Percentiles rank a stretch among this genome's conserved stretches.
phyloP scores from a whole-genome alignment of 2,113 vertebrate species.

The Muntiacus reevesi region DNA sequence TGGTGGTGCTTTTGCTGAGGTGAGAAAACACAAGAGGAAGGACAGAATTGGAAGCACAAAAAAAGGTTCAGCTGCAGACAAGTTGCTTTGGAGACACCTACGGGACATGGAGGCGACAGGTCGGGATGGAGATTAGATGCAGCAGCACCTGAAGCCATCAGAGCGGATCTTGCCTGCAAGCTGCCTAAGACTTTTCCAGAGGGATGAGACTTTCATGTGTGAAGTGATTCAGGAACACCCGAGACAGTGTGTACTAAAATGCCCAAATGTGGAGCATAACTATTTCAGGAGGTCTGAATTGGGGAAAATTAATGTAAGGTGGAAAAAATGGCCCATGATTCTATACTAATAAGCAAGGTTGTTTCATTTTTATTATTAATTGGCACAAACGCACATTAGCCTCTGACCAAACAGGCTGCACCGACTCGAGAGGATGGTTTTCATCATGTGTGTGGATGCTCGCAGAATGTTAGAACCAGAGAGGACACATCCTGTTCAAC shows the following conservation, averaged over 20 bases:
- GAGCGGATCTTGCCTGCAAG: not conserved
- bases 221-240: not conserved
- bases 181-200: not conserved
- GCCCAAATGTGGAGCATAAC: not conserved
- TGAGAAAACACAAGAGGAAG: not conserved
- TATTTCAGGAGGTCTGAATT: slow-evolving; percentile 40
- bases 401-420: slow-evolving; percentile 15
- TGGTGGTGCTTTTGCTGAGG: not conserved
- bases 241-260: not conserved
- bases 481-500: not conserved
- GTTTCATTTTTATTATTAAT: slow-evolving; percentile 31
- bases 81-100: not conserved
- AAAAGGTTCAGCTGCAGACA: not conserved
- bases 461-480: not conserved
- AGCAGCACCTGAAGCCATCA: not conserved
- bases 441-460: rapidly evolving
- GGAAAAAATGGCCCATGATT: not conserved
- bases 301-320: slow-evolving; percentile 29
- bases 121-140: not conserved
- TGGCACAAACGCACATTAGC: not conserved
- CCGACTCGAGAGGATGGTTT: not conserved
- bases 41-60: not conserved
- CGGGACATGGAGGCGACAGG: not conserved
- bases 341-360: slow-evolving; percentile 1
- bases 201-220: not conserved